Conservation (phyloP, 2,113 vertebrate genomes). For the Chrysemys picta region DNA sequence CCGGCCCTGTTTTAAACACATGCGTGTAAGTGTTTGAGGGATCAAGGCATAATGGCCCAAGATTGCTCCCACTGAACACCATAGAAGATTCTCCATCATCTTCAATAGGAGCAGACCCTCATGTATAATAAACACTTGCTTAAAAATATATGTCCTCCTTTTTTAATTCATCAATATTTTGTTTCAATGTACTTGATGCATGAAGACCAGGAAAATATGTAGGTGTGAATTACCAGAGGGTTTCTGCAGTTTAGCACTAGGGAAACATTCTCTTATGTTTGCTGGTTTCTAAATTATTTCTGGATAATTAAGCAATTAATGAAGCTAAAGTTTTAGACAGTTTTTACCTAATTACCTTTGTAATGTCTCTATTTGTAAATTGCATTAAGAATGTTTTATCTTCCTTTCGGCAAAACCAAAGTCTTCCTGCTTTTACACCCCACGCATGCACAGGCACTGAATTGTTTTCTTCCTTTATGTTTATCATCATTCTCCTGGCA, state of each 20-base stretch:
- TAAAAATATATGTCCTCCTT: slow-evolving; percentile 40
- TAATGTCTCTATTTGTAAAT: background rate
- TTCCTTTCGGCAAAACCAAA: background rate
- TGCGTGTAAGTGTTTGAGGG: background rate
- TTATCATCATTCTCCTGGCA: background rate
- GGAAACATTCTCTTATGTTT: background rate
- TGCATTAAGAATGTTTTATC: background rate
- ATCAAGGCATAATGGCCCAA: background rate
- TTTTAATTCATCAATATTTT: slow-evolving; percentile 47
- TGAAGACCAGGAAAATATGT: background rate
- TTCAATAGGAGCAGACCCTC: background rate
- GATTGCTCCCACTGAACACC: background rate
- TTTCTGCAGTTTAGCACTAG: background rate
- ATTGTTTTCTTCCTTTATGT: background rate
- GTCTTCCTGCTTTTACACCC: background rate
- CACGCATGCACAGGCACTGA: background rate
- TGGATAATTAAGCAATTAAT: background rate
- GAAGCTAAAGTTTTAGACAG: background rate
- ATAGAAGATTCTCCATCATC: background rate
- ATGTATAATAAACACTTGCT: slow-evolving; percentile 20
- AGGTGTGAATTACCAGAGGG: background rate
- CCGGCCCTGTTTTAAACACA: background rate
- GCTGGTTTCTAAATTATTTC: background rate
- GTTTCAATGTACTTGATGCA: background rate
- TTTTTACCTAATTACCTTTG: background rate